Evolutionary conservation across 92 coral and sea anemone genomes (phyloP), one percentile per base, ranked within the genome.

Genomic region (Porites rus): DNA sequence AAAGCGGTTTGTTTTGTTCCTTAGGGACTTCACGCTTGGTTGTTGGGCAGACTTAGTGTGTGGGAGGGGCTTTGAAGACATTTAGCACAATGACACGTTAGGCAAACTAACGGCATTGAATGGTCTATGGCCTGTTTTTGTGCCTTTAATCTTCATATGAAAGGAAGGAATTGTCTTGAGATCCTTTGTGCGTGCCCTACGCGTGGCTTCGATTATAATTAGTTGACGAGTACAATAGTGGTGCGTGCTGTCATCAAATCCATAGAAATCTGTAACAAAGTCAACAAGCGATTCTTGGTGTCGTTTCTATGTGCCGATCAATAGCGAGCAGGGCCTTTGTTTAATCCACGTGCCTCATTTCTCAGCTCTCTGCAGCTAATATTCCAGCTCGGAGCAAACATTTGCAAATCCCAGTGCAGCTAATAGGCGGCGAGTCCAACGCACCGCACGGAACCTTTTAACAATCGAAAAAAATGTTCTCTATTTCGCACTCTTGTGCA

Each of bases 171-270:
- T 92, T 89, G 93, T 89, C 90, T 94, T 81, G 86, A 68, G 91
- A 63, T 80, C 91, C 71, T 87, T 91, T 92, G 92, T 94, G 95
- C 95, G 87, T 89, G 88, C 69, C 91, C 72, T 84, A 77, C 98
- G 98, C 98, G 96, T 94, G 98, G 96, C 94, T 64, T 66, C 88
- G 72, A 83, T 88, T 85, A 90, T 94, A 88, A 90, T 93, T 87
- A 93, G 96, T 81, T 76, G 84, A 82, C 64, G 75, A 63, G 75
- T 80, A 94, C 96, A 94, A 93, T 94, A 89, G 84, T 77, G 72
- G 89, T 81, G 91, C 85, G 94, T 92, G 92, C 87, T 93, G 93
- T 71, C 93, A 92, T 83, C 77, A 66, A 73, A 54, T 72, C 72
- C 56, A 58, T 61, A 60, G 79, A 91, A 82, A 89, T 72, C 81